These are phyloP conservation scores for Aplocera efformata DNA, from an alignment of 2,888 invertebrate genomes.

Conservation along the genomic window DNA sequence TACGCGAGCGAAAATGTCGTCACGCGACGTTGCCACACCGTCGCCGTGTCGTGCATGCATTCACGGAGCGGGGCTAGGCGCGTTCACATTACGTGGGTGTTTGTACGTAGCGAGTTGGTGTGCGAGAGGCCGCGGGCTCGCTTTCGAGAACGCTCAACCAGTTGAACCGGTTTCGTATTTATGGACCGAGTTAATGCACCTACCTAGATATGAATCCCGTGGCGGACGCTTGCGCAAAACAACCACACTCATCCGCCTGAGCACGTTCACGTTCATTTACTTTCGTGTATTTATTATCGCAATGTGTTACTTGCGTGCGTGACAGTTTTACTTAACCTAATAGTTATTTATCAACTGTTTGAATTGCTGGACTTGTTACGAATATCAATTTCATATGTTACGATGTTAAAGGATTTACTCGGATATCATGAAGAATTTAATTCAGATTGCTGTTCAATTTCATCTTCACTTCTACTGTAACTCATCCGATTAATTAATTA, in stretches of 20 bases:
- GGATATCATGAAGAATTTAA: too few relatives aligned
- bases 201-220: conserved; percentile 73
- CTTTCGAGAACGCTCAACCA: conserved; percentile 79
- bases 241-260: conserved; percentile 47
- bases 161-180: conserved; percentile 77
- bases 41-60: conserved; percentile 63
- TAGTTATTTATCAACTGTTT: too few relatives aligned
- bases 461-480: too few relatives aligned
- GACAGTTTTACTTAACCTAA: conserved; percentile 26
- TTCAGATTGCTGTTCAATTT: too few relatives aligned
- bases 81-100: conserved; percentile 73
- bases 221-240: conserved; percentile 72
- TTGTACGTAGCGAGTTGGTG: conserved; percentile 62
- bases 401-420: too few relatives aligned
- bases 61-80: conserved; percentile 59
- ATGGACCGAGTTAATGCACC: conserved; percentile 76
- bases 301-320: conserved; percentile 42
- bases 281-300: conserved; percentile 49
- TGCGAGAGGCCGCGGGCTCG: conserved; percentile 75
- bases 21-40: conserved; percentile 80
- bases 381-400: too few relatives aligned
- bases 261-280: conserved; percentile 51
- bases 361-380: too few relatives aligned
- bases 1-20: conserved; percentile 81
- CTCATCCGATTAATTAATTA: too few relatives aligned